Base-by-base conservation (phyloP, 2,888 invertebrate genomes). In the Rambutsinella grinnellia region DNA sequence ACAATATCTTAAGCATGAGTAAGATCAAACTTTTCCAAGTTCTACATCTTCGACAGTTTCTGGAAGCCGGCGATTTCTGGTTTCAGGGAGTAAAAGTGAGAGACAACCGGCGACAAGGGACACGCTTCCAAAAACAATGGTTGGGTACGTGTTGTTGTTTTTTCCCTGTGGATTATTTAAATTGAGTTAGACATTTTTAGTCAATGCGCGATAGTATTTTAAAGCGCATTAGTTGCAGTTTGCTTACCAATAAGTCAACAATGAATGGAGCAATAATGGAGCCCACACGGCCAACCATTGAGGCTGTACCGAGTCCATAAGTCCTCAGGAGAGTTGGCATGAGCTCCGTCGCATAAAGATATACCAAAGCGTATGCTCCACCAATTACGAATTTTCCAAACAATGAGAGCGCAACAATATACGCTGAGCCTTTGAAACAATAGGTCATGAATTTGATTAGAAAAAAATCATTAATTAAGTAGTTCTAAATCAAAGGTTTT, bases 381-480 rank as follows among this genome's bases (percentile, higher is more conserved):
- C 83, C 83, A 72, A 83, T 82, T 13, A 82, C 26, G n/a, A 83
- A 66, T 57, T 83, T 83, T 47, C 83, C 83, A 66, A 78, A 57
- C 17, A 81, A 60, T 0, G 82, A 82, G 44, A 83, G 61, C 1
- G 74, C 71, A 17, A 82, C 74, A 17, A 82, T 78, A 1, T 28
- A 10, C 3, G 72, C 47, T n/a, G 82, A 80, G 15, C 79, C 83
- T 83, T n/a, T n/a, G n/a, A n/a, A n/a, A 15, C 15, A 10, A 15
- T 10, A 15, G 15, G 15, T 46, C 46, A 56, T 13, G 5, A 56
- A 6, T 56, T 27, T 24, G 57, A 21, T 27, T 19, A 27, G 19
- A 58, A 13, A 46, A 47, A 49, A 8, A 23, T 19, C 19, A 36
- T 60, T 8, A 60, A 26, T 17, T 19, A n/a, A n/a, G n/a, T n/a